Base-by-base conservation (phyloP, 2,888 invertebrate species). In the Nasonia oneida region DNA sequence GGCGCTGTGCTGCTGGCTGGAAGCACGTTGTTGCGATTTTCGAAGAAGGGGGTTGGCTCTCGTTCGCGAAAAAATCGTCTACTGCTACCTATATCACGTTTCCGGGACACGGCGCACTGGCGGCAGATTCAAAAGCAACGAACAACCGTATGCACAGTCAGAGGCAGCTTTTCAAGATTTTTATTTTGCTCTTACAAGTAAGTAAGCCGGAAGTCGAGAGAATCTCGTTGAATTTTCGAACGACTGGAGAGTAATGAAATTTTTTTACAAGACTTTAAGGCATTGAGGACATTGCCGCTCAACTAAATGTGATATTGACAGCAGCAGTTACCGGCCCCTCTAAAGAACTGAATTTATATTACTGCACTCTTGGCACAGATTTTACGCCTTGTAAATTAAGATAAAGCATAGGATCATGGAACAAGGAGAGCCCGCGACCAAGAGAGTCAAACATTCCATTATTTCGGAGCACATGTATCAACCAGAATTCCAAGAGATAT, bases 381-480 rank as follows among this genome's bases (percentile, higher is more conserved):
- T 64, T 76, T 53, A 64, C 15, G 23, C 6, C 33, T 39, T 8
- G 6, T 50, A 67, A 15, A 14, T 64, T 39, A 76, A 57, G 50
- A 12, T 50, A 8, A 75, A 8, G 74, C 14, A 50, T n/a, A 33
- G 42, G 50, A 84, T 81, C 85, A 90, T 91, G 89, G 88, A 88
- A 83, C 84, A 87, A 29, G 89, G 88, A 71, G 92, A 90, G 83
- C 90, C 91, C 4, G 47, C 80, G 57, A 33, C 50, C n/a, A 92
- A 92, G 81, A 91, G 84, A 88, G 88, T 89, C 4, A 92, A 90
- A 86, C 88, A 88, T 77, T 89, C 90, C 57, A 83, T 92, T 73
- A 90, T 93, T 61, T 91, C 93, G 8, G 89, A 91, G 15, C 89
- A 91, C 61, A 75, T 93, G 12, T 88, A 88, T 12, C 86, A 89